A percentile compares a stretch with the other conserved stretches of the same genome.
Evolutionary conservation across 2,888 invertebrate species (phyloP).

Genomic region (Drosophila picticornis): DNA sequence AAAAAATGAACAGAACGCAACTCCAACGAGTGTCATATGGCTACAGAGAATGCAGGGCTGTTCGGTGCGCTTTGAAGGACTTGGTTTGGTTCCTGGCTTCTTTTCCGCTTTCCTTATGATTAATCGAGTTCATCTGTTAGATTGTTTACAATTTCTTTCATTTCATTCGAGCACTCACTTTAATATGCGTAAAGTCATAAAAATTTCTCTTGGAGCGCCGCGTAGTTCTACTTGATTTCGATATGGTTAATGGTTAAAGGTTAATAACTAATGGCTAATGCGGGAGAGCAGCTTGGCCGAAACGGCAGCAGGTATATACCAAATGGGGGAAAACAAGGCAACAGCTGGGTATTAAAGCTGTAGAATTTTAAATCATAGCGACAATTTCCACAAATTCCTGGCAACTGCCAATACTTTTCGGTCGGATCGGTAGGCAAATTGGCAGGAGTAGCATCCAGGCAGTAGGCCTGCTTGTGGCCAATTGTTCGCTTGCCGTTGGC

Average conservation of each 20-base stretch:
- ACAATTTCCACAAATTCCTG: slow-evolving; percentile 82
- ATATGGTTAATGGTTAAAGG: slow-evolving; percentile 41
- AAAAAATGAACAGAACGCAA: slow-evolving; percentile 24
- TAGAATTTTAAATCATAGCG: slow-evolving; percentile 80
- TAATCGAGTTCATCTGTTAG: slow-evolving; percentile 81
- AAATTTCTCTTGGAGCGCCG: slow-evolving; percentile 51
- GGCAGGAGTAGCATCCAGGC: slow-evolving; percentile 47
- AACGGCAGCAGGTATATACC: slow-evolving; percentile 60
- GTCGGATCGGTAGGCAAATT: slow-evolving; percentile 70
- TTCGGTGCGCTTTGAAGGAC: slow-evolving; percentile 45
- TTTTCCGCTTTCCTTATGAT: slow-evolving; percentile 62
- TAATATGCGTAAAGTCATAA: slow-evolving; percentile 67
- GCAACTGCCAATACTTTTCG: slow-evolving; percentile 36
- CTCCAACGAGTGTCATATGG: slow-evolving; percentile 62
- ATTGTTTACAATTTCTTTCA: slow-evolving; percentile 64
- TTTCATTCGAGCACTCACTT: slow-evolving; percentile 46
- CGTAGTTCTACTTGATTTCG: slow-evolving; percentile 48
- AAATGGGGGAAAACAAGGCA: slow-evolving; percentile 9
- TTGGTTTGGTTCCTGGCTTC: slow-evolving; percentile 29
- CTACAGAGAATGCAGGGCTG: slow-evolving; percentile 26
- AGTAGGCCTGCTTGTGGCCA: slow-evolving; percentile 34
- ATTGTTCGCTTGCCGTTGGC: slow-evolving; percentile 68
- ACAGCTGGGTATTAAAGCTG: slow-evolving; percentile 48
- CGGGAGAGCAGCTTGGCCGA: slow-evolving; percentile 46
- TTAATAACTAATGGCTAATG: slow-evolving; percentile 19